Conservation (phyloP, 2,888 invertebrate species). For the Zaprionus lineosus region DNA sequence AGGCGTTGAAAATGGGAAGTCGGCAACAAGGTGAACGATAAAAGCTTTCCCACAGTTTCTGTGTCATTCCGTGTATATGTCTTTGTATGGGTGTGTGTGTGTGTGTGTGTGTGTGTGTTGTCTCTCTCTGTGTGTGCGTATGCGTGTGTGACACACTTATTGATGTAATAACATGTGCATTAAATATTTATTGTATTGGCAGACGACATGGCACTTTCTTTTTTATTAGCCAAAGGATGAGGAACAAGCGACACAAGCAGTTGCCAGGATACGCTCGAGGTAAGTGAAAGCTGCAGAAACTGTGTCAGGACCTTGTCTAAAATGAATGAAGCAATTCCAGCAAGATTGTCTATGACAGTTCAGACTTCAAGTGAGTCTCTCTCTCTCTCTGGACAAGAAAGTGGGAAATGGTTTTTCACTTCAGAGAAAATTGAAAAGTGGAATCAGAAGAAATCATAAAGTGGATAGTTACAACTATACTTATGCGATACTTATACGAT, state of each 20-base stretch:
- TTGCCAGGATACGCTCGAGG: neutral
- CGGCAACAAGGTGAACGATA: conserved; percentile 65
- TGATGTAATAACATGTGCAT: conserved; percentile 77
- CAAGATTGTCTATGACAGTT: neutral
- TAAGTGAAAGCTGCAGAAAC: neutral
- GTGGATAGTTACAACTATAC: too few species aligned
- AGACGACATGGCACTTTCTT: conserved; percentile 75
- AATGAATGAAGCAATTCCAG: neutral
- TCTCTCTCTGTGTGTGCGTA: conserved; percentile 10
- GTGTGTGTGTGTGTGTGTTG: conserved; percentile 1
- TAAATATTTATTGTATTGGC: conserved; percentile 76
- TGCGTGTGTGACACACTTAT: conserved; percentile 69
- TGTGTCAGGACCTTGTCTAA: neutral
- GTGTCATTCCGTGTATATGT: neutral
- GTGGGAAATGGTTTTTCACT: too few species aligned
- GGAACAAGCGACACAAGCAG: neutral
- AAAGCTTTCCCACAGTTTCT: conserved; percentile 63
- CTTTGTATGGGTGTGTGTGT: conserved; percentile 6
- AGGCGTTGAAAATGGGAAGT: conserved; percentile 41
- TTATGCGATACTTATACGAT: neutral
- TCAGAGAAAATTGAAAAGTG: too few species aligned
- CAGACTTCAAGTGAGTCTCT: neutral
- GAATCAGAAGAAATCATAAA: too few species aligned
- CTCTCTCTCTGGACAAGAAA: too few species aligned
- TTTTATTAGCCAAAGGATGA: conserved; percentile 9